A percentile compares a stretch with the other conserved stretches of the same genome.
Evolutionary conservation across 2,113 vertebrate genomes (phyloP).

Genomic region (Tonatia bakeri): DNA sequence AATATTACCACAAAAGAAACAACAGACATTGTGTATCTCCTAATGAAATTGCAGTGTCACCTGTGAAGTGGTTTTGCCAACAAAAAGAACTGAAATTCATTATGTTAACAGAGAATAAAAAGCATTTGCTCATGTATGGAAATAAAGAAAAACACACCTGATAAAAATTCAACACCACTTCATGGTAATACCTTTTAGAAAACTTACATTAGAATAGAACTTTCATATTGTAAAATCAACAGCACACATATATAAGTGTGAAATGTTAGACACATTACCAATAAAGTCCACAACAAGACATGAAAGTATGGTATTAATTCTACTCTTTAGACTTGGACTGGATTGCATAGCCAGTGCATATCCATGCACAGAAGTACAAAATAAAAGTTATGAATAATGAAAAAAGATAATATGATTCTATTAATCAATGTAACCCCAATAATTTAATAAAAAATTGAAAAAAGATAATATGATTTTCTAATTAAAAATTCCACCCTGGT

Average conservation of each 20-base stretch:
- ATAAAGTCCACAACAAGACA: background rate
- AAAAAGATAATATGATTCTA: background rate
- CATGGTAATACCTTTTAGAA: background rate
- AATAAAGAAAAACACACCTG: background rate
- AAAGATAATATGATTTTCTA: background rate
- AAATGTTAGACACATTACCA: background rate
- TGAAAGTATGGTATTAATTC: background rate
- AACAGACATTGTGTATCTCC: background rate
- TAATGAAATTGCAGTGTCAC: background rate
- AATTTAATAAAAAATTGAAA: background rate
- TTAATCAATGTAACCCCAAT: too few relatives aligned
- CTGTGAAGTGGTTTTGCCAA: background rate
- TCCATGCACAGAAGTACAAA: background rate
- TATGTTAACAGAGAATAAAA: background rate
- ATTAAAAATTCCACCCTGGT: background rate
- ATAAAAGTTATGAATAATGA: slow-evolving; percentile 1
- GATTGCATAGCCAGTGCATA: background rate
- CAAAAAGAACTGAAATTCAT: background rate
- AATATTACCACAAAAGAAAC: background rate
- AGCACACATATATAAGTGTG: background rate
- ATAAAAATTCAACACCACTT: background rate
- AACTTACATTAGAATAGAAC: slow-evolving; percentile 9
- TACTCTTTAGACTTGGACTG: background rate
- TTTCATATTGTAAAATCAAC: background rate
- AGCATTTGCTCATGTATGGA: background rate